Evolutionary conservation across 2,797 vertebrate species (phyloP).

Genomic region (Pterois miles): DNA sequence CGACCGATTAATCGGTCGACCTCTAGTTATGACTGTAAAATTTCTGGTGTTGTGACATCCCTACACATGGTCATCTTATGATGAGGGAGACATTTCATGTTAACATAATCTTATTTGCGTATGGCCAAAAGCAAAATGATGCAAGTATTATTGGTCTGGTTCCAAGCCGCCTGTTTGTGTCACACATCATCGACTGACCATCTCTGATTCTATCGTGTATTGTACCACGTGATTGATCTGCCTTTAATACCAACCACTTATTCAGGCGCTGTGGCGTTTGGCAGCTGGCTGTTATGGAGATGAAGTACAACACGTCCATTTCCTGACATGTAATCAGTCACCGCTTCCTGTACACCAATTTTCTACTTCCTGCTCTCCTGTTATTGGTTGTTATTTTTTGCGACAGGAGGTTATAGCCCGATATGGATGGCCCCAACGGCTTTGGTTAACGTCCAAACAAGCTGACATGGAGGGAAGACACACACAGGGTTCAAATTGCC

Average conservation of each 20-base stretch:
- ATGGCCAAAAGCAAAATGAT: not conserved
- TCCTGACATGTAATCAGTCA: constrained; percentile 61
- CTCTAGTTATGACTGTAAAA: too few relatives aligned
- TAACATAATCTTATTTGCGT: not conserved
- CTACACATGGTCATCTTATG: too few relatives aligned
- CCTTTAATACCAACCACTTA: constrained; percentile 34
- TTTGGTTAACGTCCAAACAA: not conserved
- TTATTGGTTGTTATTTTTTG: constrained; percentile 61
- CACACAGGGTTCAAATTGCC: constrained; percentile 9
- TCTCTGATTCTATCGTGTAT: too few relatives aligned
- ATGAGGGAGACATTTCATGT: not conserved
- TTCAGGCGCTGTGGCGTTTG: constrained; percentile 30
- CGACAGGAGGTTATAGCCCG: constrained; percentile 50
- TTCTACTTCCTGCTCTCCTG: constrained; percentile 61
- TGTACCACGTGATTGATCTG: constrained; percentile 8
- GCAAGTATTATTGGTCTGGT: not conserved
- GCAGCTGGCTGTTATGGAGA: constrained; percentile 44
- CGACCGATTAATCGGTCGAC: too few relatives aligned
- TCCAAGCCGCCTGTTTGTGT: not conserved
- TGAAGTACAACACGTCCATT: constrained; percentile 42
- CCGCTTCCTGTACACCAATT: constrained; percentile 58
- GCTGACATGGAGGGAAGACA: constrained; percentile 1
- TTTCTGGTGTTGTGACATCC: too few relatives aligned
- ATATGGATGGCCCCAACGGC: constrained; percentile 31
- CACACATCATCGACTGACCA: not conserved